Evolutionary conservation across 2,888 invertebrate species (phyloP), one percentile per base, ranked within the genome.

Genomic region (Nasonovia ribisnigri): DNA sequence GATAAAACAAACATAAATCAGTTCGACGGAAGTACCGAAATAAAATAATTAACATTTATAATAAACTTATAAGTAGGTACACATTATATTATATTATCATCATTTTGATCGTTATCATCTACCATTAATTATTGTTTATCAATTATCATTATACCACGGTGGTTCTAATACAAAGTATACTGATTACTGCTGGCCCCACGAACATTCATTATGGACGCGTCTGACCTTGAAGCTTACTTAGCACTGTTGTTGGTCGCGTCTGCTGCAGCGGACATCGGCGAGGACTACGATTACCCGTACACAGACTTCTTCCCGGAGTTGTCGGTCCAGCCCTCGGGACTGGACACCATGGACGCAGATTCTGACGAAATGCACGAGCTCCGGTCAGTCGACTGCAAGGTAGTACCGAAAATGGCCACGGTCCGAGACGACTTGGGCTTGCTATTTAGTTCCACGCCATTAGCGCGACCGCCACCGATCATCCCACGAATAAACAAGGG

Each of bases 231-330:
- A 6, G 91, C 43, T 20, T 77, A 77, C 20, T 77, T 77, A 8
- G 51, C 29, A 29, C n/a, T 91, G 20, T 54, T n/a, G 24, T 48
- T 36, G 48, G 48, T 48, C 90, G 16, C 36, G 24, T 90, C 36
- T 36, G 54, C 48, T 2, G 6, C 36, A 1, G 48, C 36, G 36
- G 36, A 36, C 26, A 36, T 46, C 6, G 36, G 26, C 48, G 67
- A 46, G 48, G 67, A 67, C n/a, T 46, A 67, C 90, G 88, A 54
- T 54, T 88, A 88, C 13, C 26, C 36, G 36, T 48, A 36, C 42
- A 13, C 36, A 67, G 84, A 91, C 20, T 84, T 91, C 51, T 77
- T 51, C 13, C 51, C 90, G 29, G 84, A 91, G 77, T 51, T 84
- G 51, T n/a, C 51, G 16, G 54, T 51, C 29, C 90, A 84, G 20